Percentiles rank a stretch among this genome's conserved stretches.
These are phyloP conservation scores for Biston stratarius DNA, from an alignment of 2,888 invertebrate species.

Conservation along the genomic window DNA sequence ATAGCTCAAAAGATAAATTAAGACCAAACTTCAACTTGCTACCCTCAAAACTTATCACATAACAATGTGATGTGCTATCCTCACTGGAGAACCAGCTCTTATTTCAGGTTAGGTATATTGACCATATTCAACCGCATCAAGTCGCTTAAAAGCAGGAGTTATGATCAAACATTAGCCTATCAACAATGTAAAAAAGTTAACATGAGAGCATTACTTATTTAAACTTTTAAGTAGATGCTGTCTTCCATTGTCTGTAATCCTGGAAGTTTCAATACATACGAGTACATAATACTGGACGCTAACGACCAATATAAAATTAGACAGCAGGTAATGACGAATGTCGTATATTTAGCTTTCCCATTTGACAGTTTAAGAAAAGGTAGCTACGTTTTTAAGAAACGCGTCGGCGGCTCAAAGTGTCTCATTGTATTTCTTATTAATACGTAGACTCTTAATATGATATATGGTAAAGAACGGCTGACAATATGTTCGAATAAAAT, in stretches of 20 bases:
- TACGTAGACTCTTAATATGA: constrained; percentile 76
- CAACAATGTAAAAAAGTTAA: no score
- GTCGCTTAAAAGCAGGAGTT: no score
- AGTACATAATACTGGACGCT: constrained; percentile 20
- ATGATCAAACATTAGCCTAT: no score
- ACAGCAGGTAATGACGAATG: constrained; percentile 74
- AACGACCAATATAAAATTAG: constrained; percentile 66
- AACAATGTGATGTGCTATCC: no score
- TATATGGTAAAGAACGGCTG: constrained; percentile 72
- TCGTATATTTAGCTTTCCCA: constrained; percentile 73
- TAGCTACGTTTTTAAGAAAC: constrained; percentile 69
- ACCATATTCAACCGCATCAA: no score
- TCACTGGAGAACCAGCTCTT: no score
- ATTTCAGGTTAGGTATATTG: no score
- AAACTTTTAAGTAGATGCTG: not conserved
- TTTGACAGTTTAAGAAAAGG: constrained; percentile 65
- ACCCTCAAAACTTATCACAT: no score
- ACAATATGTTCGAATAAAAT: constrained; percentile 79
- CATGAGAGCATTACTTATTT: not conserved
- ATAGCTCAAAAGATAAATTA: no score
- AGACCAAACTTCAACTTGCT: no score
- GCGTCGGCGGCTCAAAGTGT: constrained; percentile 62
- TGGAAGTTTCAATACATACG: constrained; percentile 13
- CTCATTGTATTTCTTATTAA: constrained; percentile 68
- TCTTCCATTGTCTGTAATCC: constrained; percentile 9